These are phyloP conservation scores for Strongylocentrotus purpuratus DNA, from an alignment of 35 echinoderm and acorn worm genomes.

Conservation along the genomic window DNA sequence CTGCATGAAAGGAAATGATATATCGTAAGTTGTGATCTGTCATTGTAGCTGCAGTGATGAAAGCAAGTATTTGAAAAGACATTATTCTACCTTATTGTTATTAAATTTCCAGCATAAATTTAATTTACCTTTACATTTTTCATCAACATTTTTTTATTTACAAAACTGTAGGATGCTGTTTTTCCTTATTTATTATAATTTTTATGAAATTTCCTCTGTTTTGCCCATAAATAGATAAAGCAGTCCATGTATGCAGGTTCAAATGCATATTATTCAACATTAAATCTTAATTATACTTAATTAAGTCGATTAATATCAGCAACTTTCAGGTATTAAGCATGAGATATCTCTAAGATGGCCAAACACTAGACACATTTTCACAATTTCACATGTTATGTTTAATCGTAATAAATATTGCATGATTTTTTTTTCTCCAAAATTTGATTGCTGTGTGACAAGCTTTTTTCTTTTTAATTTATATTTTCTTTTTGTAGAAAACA, in stretches of 20 bases:
- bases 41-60: background rate
- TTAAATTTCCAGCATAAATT: too few relatives aligned
- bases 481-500: background rate
- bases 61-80: background rate
- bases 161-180: background rate
- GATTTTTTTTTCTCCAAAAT: background rate
- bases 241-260: background rate
- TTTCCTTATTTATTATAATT: background rate
- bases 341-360: background rate
- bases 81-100: background rate
- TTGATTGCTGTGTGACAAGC: background rate
- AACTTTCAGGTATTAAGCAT: background rate
- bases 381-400: background rate
- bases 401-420: background rate
- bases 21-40: background rate
- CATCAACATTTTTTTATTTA: background rate
- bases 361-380: background rate
- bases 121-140: too few relatives aligned
- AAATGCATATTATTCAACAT: background rate
- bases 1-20: background rate
- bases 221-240: background rate
- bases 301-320: too few relatives aligned
- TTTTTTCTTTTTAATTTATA: background rate
- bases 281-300: background rate
- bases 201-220: background rate